Conservation (phyloP, 2,113 vertebrate species). For the Pantherophis guttatus region DNA sequence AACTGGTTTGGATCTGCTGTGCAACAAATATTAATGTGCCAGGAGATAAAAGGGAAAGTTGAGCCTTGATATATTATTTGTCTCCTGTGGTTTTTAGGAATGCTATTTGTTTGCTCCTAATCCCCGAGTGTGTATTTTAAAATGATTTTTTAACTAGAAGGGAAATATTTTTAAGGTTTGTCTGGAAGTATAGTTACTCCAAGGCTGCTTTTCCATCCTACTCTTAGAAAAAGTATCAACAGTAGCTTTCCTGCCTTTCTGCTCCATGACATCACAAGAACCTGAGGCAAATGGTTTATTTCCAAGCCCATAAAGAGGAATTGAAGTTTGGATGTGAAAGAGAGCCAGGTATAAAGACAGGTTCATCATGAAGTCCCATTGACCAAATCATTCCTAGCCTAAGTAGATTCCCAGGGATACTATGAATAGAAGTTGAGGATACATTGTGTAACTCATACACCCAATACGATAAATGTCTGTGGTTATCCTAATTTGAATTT, state of each 20-base stretch:
- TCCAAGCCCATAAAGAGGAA: background rate
- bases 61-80: background rate
- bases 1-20: background rate
- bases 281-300: background rate
- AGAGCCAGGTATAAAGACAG: background rate
- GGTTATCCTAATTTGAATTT: background rate
- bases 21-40: conserved; percentile 8
- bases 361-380: background rate
- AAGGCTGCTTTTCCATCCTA: background rate
- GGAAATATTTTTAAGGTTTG: background rate
- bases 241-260: background rate
- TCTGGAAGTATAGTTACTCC: background rate
- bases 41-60: background rate
- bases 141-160: background rate
- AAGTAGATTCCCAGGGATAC: background rate
- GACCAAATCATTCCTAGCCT: background rate
- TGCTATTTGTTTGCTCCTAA: background rate
- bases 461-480: background rate
- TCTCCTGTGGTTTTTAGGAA: background rate
- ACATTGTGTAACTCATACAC: background rate
- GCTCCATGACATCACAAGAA: background rate
- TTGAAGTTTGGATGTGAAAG: background rate
- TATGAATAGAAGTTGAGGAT: background rate
- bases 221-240: background rate
- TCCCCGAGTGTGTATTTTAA: background rate